Evolutionary conservation across 2,797 vertebrate species (phyloP).

Genomic region (Poecilia gillii): DNA sequence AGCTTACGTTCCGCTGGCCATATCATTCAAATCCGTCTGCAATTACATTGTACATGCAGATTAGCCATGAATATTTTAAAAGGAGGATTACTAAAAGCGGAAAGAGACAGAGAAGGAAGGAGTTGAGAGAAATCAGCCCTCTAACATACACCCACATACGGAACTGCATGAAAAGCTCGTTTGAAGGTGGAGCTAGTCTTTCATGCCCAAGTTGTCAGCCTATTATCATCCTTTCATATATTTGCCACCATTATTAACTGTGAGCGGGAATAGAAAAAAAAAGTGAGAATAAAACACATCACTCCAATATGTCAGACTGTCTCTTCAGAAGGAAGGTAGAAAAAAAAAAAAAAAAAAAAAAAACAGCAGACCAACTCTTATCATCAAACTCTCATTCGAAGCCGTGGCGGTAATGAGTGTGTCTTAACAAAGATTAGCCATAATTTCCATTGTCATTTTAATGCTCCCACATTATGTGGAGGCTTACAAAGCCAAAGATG

Average conservation of each 20-base stretch:
- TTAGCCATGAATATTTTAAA: conserved; percentile 83
- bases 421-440: conserved; percentile 82
- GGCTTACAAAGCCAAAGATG: conserved; percentile 75
- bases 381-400: conserved; percentile 72
- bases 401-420: conserved; percentile 74
- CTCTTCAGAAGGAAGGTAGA: conserved; percentile 54
- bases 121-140: conserved; percentile 64
- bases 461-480: conserved; percentile 76
- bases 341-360: conserved; percentile 18
- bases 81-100: conserved; percentile 79
- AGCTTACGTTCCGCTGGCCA: conserved; percentile 59
- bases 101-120: conserved; percentile 63
- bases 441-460: conserved; percentile 82
- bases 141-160: conserved; percentile 71
- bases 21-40: conserved; percentile 77
- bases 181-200: conserved; percentile 77
- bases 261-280: conserved; percentile 58
- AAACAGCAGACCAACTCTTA: conserved; percentile 66
- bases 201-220: conserved; percentile 77
- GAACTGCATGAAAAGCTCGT: conserved; percentile 76
- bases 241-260: conserved; percentile 77
- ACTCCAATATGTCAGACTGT: conserved; percentile 75
- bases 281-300: conserved; percentile 77
- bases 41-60: conserved; percentile 83
- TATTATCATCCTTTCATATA: conserved; percentile 83